Evolutionary conservation across 2,888 invertebrate species (phyloP), one percentile per base, ranked within the genome.

Genomic region (Hermaeophaga mercurialis): DNA sequence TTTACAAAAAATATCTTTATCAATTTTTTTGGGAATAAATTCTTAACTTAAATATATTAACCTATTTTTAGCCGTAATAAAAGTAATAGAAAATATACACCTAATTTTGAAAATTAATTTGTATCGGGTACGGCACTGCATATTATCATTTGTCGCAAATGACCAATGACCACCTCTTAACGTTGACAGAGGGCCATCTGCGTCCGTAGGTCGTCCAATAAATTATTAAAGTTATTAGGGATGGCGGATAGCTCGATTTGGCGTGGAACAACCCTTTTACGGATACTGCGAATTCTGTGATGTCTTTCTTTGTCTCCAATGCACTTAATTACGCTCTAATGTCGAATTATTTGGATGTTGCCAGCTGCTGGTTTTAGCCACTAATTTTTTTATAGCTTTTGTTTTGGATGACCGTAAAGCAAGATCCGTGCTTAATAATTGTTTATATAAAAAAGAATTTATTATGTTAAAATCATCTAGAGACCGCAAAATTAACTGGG

Each of bases 91-190:
- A n/a, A n/a, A n/a, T n/a, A n/a, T n/a, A n/a, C n/a, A n/a, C n/a
- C n/a, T n/a, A n/a, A n/a, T n/a, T n/a, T n/a, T n/a, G n/a, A n/a
- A n/a, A n/a, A n/a, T n/a, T n/a, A n/a, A n/a, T n/a, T n/a, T n/a
- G n/a, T n/a, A n/a, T n/a, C n/a, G n/a, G n/a, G n/a, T 33, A 54
- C 54, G 34, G n/a, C 54, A 41, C 54, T 54, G 54, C 67, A 62
- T 60, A 67, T 66, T 68, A 69, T 69, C 67, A 70, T 71, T 70
- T 70, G 64, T 70, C 66, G 65, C 61, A 58, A 48, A 67, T 71
- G 70, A 71, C 71, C 71, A 71, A 71, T 70, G 70, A 67, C 67
- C 63, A 58, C 66, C 70, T 69, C 68, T 71, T 69, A 71, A 59
- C 68, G 63, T 56, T 70, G 70, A 71, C 72, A 70, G 67, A 59